Evolutionary conservation across 2,113 vertebrate genomes (phyloP).

Genomic region (Scomber scombrus): DNA sequence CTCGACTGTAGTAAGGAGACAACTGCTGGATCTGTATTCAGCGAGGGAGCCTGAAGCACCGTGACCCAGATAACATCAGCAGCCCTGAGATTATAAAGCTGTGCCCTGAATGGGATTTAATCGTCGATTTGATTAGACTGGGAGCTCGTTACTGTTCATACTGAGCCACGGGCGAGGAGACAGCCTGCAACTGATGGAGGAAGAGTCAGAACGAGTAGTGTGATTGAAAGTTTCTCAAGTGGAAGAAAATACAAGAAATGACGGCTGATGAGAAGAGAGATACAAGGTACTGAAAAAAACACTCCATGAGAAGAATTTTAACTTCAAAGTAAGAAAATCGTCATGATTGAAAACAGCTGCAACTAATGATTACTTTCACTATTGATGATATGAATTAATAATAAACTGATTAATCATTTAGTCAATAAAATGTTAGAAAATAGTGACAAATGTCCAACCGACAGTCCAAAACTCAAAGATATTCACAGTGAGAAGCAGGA

Average conservation of each 20-base stretch:
- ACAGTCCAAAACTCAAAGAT: too few relatives aligned
- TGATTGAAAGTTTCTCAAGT: neutral
- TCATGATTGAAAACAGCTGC: neutral
- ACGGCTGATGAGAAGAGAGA: neutral
- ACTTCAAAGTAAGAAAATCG: neutral
- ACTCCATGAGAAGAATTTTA: neutral
- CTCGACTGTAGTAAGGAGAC: neutral
- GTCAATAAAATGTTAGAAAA: neutral
- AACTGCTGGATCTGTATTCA: slow-evolving; percentile 31
- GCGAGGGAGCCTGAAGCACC: slow-evolving; percentile 31
- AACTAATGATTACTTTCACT: neutral
- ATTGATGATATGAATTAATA: too few relatives aligned
- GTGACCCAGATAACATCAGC: slow-evolving; percentile 48
- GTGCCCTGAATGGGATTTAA: slow-evolving; percentile 48
- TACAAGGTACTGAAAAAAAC: neutral
- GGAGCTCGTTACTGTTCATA: slow-evolving; percentile 24
- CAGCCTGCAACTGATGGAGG: neutral
- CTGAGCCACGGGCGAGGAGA: neutral
- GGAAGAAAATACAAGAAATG: slow-evolving; percentile 5
- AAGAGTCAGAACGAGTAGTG: neutral
- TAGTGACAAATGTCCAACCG: too few relatives aligned
- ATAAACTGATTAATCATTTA: neutral
- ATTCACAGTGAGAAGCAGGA: too few relatives aligned
- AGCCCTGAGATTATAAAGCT: slow-evolving; percentile 45
- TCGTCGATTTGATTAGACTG: slow-evolving; percentile 48